These are phyloP conservation scores for Anoplopoma fimbria DNA, from an alignment of 2,113 vertebrate genomes.

Conservation along the genomic window DNA sequence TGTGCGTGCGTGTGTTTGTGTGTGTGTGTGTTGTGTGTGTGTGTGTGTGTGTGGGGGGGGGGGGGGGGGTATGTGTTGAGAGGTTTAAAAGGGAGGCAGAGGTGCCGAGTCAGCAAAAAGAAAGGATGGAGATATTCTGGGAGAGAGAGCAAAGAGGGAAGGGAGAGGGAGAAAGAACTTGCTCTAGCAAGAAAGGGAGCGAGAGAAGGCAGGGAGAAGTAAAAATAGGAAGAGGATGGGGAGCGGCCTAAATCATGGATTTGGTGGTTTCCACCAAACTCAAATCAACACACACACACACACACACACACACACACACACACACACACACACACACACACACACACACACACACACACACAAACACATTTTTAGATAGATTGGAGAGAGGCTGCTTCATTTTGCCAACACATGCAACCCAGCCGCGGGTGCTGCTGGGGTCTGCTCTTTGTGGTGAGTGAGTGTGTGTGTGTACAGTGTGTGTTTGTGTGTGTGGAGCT, in stretches of 20 bases:
- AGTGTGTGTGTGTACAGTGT: conserved; percentile 12
- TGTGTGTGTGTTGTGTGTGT: conserved; percentile 36
- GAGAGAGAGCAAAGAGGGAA: conserved; percentile 31
- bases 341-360: not conserved
- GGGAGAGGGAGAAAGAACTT: conserved; percentile 10
- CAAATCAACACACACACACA: conserved; percentile 35
- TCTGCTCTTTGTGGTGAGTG: conserved; percentile 45
- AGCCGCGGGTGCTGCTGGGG: conserved; percentile 39
- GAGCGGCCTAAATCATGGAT: conserved; percentile 40
- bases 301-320: conserved; percentile 1
- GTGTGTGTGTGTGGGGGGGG: not conserved
- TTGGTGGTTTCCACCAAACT: conserved; percentile 54
- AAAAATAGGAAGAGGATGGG: conserved; percentile 41
- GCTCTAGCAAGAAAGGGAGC: conserved; percentile 8
- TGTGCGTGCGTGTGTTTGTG: conserved; percentile 32
- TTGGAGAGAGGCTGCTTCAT: conserved; percentile 52
- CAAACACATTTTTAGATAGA: conserved; percentile 20
- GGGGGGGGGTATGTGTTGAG: conserved; percentile 27
- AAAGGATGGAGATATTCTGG: conserved; percentile 58
- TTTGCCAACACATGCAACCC: conserved; percentile 66
- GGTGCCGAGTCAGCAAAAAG: conserved; percentile 70
- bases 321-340: conserved; percentile 7
- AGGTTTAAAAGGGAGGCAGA: conserved; percentile 62
- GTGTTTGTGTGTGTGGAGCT: conserved; percentile 17
- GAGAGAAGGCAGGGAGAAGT: conserved; percentile 6